Conservation (phyloP, 2,113 vertebrate species). For the Fulica atra region DNA sequence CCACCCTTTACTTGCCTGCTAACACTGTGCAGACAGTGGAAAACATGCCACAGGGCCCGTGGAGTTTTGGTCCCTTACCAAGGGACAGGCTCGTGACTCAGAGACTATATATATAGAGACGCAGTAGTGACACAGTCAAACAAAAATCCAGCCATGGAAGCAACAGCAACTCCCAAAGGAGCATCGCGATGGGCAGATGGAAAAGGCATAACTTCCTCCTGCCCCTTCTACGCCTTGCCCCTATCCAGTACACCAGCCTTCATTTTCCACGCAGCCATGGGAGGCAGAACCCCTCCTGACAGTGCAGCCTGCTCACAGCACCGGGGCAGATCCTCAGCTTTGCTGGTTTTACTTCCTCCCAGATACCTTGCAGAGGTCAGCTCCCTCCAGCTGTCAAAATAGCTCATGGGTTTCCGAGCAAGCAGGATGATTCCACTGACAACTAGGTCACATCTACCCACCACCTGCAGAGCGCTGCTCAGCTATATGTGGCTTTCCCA, state of each 20-base stretch:
- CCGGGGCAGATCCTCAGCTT: not conserved
- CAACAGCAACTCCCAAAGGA: not conserved
- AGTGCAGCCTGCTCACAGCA: not conserved
- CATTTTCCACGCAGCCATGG: rapidly evolving
- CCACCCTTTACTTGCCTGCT: rapidly evolving
- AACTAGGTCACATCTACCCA: constrained; percentile 53
- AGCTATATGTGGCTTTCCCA: not conserved
- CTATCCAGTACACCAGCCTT: rapidly evolving
- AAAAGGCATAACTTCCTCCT: not conserved
- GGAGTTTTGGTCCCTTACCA: not conserved
- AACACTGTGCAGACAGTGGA: rapidly evolving
- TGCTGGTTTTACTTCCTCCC: not conserved
- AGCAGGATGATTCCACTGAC: constrained; percentile 28
- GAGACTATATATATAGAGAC: not conserved
- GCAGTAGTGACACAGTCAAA: not conserved
- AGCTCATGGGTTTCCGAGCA: not conserved
- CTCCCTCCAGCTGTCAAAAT: constrained; percentile 26
- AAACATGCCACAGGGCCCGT: rapidly evolving
- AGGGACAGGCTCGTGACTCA: no score
- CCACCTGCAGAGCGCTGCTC: constrained; percentile 32
- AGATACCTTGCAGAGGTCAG: not conserved
- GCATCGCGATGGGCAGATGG: rapidly evolving
- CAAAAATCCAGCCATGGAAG: not conserved
- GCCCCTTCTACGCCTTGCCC: not conserved
- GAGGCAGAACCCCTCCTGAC: not conserved